Evolutionary conservation across 2,888 invertebrate genomes (phyloP), one percentile per base, ranked within the genome.

Genomic region (Drosophila melanosoma): DNA sequence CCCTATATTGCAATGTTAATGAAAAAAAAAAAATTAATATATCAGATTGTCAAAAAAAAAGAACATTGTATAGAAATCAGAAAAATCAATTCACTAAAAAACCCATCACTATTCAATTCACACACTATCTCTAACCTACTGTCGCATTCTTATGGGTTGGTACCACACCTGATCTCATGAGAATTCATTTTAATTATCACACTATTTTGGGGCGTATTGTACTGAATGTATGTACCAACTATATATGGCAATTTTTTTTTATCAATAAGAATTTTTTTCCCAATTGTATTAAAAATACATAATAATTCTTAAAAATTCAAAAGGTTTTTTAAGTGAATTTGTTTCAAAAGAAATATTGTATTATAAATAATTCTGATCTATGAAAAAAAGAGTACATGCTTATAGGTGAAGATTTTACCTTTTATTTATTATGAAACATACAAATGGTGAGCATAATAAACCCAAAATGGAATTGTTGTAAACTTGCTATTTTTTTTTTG

Each of bases 401-500:
- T 45, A 45, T 54, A 54, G 7, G 54, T 23, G 26, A 26, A 36
- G 36, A 12, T 26, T 26, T 38, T 36, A n/a, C 26, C 38, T 26
- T 56, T 56, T 38, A 56, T 56, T 56, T 20, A 59, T 52, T 69
- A 70, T 59, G 51, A 26, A 35, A 32, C 51, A 58, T 69, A 58
- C 59, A 70, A 52, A 53, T 45, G 45, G 70, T 53, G n/a, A 20
- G 32, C 15, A 48, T 48, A 69, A 59, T 49, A 70, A 59, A 70
- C 71, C 56, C 32, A 61, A 60, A 42, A 40, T n/a, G 33, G 49
- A 71, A 60, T 68, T 71, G 52, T 40, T 56, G 36, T 61, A 56
- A 26, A 45, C 51, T 35, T 58, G 48, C 15, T 45, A 35, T 36
- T 42, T 73, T n/a, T 69, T 65, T 58, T 74, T 72, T 63, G 64